Conservation (phyloP, 2,113 vertebrate genomes). For the Calyptomena viridis region DNA sequence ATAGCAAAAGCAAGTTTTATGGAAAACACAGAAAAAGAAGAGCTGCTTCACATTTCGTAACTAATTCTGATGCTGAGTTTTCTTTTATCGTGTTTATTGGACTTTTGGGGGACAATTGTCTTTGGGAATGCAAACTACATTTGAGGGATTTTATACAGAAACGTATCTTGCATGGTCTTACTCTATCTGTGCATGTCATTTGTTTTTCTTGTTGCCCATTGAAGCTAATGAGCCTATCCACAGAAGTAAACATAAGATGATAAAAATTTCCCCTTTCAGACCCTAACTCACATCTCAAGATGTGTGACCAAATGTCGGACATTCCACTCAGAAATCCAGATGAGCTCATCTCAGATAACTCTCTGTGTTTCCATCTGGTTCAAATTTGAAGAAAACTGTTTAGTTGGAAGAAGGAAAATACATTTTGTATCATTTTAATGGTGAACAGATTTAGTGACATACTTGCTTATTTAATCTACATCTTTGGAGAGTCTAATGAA, state of each 20-base stretch:
- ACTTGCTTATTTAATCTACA: constrained; percentile 74
- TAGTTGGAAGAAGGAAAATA: constrained; percentile 75
- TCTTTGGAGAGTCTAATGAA: constrained; percentile 69
- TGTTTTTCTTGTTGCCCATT: not conserved
- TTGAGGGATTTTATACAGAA: not conserved
- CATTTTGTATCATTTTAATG: constrained; percentile 79
- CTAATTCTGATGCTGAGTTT: not conserved
- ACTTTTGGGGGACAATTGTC: not conserved
- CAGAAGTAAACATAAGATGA: constrained; percentile 39
- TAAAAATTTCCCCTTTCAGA: constrained; percentile 27
- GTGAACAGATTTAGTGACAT: constrained; percentile 77
- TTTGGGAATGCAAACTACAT: not conserved
- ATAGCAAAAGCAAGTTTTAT: not conserved
- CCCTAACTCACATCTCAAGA: constrained; percentile 36
- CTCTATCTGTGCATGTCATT: not conserved
- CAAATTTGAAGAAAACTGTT: constrained; percentile 76
- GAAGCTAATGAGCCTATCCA: constrained; percentile 21
- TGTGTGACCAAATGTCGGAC: constrained; percentile 51
- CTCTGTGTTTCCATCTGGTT: constrained; percentile 76
- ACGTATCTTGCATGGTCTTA: not conserved
- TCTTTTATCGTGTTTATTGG: not conserved
- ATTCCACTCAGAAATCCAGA: constrained; percentile 71
- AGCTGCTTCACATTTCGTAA: not conserved
- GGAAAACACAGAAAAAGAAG: not conserved
- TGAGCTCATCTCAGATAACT: constrained; percentile 76